Conservation (phyloP, 2,113 vertebrate genomes). For the Perognathus longimembris region DNA sequence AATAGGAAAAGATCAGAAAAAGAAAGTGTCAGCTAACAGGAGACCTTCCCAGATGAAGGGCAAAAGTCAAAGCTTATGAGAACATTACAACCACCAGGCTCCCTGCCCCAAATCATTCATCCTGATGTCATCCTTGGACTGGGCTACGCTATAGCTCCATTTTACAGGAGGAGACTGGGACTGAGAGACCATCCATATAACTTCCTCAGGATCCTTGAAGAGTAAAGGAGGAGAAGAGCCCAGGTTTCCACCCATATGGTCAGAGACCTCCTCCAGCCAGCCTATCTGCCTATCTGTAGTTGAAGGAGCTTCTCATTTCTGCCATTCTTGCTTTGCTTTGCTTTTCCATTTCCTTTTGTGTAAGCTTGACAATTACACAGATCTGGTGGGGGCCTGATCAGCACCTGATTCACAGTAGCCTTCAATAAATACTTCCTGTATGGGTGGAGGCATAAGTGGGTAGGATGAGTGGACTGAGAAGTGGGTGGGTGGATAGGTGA, state of each 20-base stretch:
- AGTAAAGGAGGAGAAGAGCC: neutral
- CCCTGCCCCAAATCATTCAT: neutral
- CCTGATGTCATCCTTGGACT: neutral
- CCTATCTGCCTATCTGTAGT: neutral
- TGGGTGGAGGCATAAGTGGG: neutral
- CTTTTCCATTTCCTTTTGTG: neutral
- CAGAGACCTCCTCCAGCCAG: neutral
- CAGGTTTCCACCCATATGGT: accelerated
- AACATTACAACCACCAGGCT: neutral
- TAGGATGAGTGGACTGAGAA: too few species aligned
- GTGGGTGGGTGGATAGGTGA: neutral
- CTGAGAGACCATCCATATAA: neutral
- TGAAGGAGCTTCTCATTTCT: neutral
- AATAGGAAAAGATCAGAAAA: neutral
- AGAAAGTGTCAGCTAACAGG: neutral
- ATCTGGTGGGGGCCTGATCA: neutral
- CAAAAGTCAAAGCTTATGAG: neutral
- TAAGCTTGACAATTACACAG: neutral
- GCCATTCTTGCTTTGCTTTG: neutral
- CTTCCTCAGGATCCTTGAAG: neutral
- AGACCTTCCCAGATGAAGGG: neutral
- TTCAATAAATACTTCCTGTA: neutral
- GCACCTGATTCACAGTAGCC: neutral
- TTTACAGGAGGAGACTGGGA: neutral
- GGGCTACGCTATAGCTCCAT: neutral